Base-by-base conservation (phyloP, 2,113 vertebrate species). In the Barbus barbus region DNA sequence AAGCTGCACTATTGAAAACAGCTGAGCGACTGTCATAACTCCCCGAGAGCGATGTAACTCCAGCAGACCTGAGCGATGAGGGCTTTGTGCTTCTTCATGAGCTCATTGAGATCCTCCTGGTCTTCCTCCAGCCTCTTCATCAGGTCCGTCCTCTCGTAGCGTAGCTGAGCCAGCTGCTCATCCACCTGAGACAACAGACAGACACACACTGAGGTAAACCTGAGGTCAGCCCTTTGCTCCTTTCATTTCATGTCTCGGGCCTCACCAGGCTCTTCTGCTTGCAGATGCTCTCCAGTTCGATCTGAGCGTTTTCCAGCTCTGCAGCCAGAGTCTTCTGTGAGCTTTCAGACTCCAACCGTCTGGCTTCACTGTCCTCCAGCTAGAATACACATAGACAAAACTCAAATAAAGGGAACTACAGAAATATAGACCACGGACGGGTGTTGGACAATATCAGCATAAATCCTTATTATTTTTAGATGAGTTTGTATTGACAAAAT, bases 1-100 rank as follows among this genome's bases (percentile, higher is more conserved):
- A 71, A 71, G 11, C 67, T n/a, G 16, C 16, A 14, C 14, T 65
- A 12, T 71, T 69, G 28, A 33, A 74, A 41, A 28, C 24, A 56
- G 48, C 51, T 20, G 48, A 20, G 48, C 3, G 3, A 20, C 63
- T 33, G 63, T 67, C 5, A 71, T 22, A 71, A 6, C 67, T 72
- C 36, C 38, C 22, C 22, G 9, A n/a, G 69, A 72, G 36, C 12
- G 41, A 38, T 41, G 9, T 20, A 20, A 9, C 63, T 36, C 18
- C 63, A 18, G 1, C 14, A 13, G 31, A 98, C 97, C 96, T 99
- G 97, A 16, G 97, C 96, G 0, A 98, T 98, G 81, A 99, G 95
- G 7, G 96, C 96, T 90, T 98, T 99, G 95, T 99, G 98, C 84
- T 99, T 99, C 78, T 94, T 96, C 96, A 99, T 97, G 22, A 99